Conservation (phyloP, 2,797 vertebrate species). For the Aeoliscus strigatus region DNA sequence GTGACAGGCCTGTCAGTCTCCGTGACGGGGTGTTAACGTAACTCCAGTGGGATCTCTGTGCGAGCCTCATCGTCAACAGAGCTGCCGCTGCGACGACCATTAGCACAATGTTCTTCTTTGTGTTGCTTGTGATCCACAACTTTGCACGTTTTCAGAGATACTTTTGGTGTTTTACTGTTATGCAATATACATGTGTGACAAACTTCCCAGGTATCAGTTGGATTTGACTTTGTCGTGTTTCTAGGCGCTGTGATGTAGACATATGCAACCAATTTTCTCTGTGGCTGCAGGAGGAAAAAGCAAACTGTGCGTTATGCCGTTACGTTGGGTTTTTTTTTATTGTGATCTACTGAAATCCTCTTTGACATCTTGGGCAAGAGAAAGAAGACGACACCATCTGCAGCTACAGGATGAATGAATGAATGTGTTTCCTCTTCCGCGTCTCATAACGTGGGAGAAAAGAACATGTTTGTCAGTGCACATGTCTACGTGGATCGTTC, state of each 20-base stretch:
- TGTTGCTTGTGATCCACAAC: constrained; percentile 2
- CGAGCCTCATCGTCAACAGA: constrained; percentile 29
- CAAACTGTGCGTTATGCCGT: constrained; percentile 4
- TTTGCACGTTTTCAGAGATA: too few species aligned
- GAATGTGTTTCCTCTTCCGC: too few species aligned
- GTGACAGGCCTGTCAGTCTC: constrained; percentile 46
- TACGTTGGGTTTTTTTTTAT: too few species aligned
- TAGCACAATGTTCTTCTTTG: constrained; percentile 1
- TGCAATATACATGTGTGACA: constrained; percentile 1
- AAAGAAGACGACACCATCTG: too few species aligned
- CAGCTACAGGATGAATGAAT: too few species aligned
- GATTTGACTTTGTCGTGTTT: constrained; percentile 4
- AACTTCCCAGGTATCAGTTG: background rate
- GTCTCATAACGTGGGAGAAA: too few species aligned
- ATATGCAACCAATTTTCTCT: constrained; percentile 4
- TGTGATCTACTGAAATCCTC: too few species aligned
- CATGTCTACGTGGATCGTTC: too few species aligned
- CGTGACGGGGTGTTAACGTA: constrained; percentile 33
- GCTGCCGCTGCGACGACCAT: constrained; percentile 18
- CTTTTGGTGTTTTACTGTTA: too few species aligned
- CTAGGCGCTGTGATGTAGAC: constrained; percentile 4
- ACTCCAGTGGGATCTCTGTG: constrained; percentile 28
- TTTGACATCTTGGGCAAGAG: too few species aligned
- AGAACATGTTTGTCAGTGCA: too few species aligned
- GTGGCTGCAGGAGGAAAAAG: constrained; percentile 12